Base-by-base conservation (phyloP, 2,797 vertebrate species). In the Cyclopterus lumpus region DNA sequence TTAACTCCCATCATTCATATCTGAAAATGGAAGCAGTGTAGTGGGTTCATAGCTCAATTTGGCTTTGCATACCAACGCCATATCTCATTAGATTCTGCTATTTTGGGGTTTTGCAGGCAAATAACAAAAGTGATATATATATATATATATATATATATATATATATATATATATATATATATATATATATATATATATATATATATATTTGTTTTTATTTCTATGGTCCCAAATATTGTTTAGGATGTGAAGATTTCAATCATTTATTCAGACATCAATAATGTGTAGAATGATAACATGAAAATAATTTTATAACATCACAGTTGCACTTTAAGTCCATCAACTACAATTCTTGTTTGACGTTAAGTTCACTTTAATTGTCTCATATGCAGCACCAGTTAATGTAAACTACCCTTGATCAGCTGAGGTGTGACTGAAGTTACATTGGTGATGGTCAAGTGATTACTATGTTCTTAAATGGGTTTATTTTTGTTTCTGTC, bases 101-200 rank as follows among this genome's bases (percentile, higher is more conserved):
- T 89, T 87, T 92, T 87, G 79, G 83, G 83, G 73, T 87, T 90
- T 90, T 89, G 84, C 74, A 81, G 80, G 82, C 80, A 89, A 90
- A 89, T 86, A 81, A 81, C 67, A 71, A 72, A 85, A 84, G 66
- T 8, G 79, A 86, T n/a, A n/a, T n/a, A n/a, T n/a, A n/a, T n/a
- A n/a, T n/a, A n/a, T n/a, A n/a, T n/a, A n/a, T n/a, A n/a, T n/a
- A n/a, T n/a, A n/a, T n/a, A n/a, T n/a, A n/a, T n/a, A n/a, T n/a
- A n/a, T n/a, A n/a, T n/a, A n/a, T n/a, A n/a, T n/a, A n/a, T n/a
- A n/a, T n/a, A n/a, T n/a, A n/a, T n/a, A n/a, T n/a, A n/a, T n/a
- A n/a, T n/a, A n/a, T n/a, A n/a, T n/a, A n/a, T n/a, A n/a, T n/a
- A n/a, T n/a, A n/a, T n/a, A n/a, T n/a, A n/a, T n/a, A n/a, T n/a